phyloP scores from a whole-genome alignment of 1,140 invertebrate species.

The Hesperophylax magnus region DNA sequence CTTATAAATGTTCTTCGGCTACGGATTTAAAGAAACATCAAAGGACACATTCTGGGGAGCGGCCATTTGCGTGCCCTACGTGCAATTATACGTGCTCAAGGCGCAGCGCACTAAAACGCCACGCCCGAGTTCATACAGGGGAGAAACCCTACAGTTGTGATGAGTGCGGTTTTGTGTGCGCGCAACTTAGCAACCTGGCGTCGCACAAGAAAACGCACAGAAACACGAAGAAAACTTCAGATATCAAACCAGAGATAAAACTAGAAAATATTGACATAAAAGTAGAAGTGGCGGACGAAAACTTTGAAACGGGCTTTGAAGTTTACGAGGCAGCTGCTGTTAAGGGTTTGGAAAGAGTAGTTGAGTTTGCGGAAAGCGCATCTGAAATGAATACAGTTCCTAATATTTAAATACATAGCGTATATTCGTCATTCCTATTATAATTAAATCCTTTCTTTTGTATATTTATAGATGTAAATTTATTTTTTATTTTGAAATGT shows the following conservation, averaged over 20 bases:
- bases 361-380: not conserved
- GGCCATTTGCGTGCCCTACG: not conserved
- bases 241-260: not conserved
- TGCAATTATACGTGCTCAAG: not conserved
- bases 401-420: not conserved
- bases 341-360: not conserved
- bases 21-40: slow-evolving; percentile 19
- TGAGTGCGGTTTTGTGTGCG: slow-evolving; percentile 4
- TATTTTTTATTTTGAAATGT: too few species aligned
- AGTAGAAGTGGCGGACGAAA: too few species aligned
- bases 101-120: not conserved
- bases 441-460: too few species aligned
- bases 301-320: too few species aligned
- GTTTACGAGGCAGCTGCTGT: too few species aligned
- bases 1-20: not conserved
- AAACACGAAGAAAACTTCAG: not conserved
- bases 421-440: too few species aligned
- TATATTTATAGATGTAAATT: too few species aligned
- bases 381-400: not conserved
- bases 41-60: not conserved
- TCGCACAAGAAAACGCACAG: not conserved
- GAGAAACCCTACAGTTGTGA: slow-evolving; percentile 20
- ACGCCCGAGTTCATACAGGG: not conserved
- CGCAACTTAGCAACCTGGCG: not conserved
- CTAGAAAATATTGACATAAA: not conserved